Percentiles rank a stretch among this genome's conserved stretches.
phyloP scores from a whole-genome alignment of 2,113 vertebrate genomes.

The Channa maculata region DNA sequence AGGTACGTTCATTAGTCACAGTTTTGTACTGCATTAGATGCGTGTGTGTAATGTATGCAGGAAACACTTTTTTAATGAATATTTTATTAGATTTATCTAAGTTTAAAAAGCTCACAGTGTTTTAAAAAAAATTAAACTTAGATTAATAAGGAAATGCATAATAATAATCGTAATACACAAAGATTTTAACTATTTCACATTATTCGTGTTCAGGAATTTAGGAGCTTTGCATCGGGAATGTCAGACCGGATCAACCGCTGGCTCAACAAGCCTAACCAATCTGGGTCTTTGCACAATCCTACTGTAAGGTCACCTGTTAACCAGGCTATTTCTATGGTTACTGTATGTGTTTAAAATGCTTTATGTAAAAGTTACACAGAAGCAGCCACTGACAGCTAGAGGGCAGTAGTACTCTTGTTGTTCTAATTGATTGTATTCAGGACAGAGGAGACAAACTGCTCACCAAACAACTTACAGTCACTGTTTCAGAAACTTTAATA shows the following conservation, averaged over 20 bases:
- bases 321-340: not conserved
- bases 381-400: slow-evolving; percentile 40
- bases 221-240: slow-evolving; percentile 83
- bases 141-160: not conserved
- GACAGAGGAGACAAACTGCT: not conserved
- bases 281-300: slow-evolving; percentile 48
- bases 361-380: not conserved
- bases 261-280: slow-evolving; percentile 83
- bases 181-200: not conserved
- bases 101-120: too few species aligned
- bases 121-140: too few species aligned
- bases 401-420: slow-evolving; percentile 50
- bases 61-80: too few species aligned
- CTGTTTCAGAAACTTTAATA: too few species aligned
- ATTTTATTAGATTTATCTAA: too few species aligned
- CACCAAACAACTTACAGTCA: not conserved
- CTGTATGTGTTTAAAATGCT: not conserved
- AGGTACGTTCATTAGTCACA: slow-evolving; percentile 67
- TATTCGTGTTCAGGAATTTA: slow-evolving; percentile 77
- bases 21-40: not conserved
- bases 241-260: slow-evolving; percentile 89
- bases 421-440: not conserved
- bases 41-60: too few species aligned
- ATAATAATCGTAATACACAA: too few species aligned
- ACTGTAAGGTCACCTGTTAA: slow-evolving; percentile 52